Percentiles rank a stretch among this genome's conserved stretches.
Evolutionary conservation across 1,140 invertebrate genomes (phyloP).

Genomic region (Theocolax elegans): DNA sequence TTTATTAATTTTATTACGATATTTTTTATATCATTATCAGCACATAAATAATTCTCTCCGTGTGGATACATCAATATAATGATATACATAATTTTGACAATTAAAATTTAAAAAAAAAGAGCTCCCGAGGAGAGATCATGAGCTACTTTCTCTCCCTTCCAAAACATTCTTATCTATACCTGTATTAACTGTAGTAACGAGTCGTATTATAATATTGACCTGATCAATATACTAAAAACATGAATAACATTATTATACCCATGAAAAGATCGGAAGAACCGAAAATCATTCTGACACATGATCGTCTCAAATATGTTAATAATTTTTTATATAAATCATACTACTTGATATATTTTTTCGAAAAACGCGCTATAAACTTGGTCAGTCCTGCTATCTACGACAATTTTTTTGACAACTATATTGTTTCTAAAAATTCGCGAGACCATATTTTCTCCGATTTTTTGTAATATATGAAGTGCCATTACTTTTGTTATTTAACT

Average conservation of each 20-base stretch:
- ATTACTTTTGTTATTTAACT: constrained; percentile 46
- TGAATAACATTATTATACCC: too few species aligned
- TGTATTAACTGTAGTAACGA: too few species aligned
- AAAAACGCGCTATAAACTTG: constrained; percentile 53
- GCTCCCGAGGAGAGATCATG: constrained; percentile 1
- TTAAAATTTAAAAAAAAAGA: too few species aligned
- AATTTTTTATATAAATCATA: too few species aligned
- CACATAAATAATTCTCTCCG: constrained; percentile 14
- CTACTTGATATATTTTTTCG: neutral
- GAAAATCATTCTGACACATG: constrained; percentile 26
- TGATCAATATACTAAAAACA: too few species aligned
- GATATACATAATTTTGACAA: neutral
- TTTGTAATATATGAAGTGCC: constrained; percentile 61
- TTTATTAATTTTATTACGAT: constrained; percentile 11
- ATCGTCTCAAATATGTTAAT: too few species aligned
- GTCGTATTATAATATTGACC: too few species aligned
- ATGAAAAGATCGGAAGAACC: constrained; percentile 19
- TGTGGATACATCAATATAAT: constrained; percentile 15
- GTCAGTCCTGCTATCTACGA: constrained; percentile 55
- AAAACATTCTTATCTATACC: neutral
- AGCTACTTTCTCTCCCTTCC: constrained; percentile 7
- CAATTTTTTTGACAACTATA: neutral
- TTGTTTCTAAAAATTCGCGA: constrained; percentile 24
- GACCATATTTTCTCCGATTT: constrained; percentile 32
- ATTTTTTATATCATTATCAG: neutral